These are phyloP conservation scores for Engraulis encrasicolus DNA, from an alignment of 2,113 vertebrate genomes.

Conservation along the genomic window DNA sequence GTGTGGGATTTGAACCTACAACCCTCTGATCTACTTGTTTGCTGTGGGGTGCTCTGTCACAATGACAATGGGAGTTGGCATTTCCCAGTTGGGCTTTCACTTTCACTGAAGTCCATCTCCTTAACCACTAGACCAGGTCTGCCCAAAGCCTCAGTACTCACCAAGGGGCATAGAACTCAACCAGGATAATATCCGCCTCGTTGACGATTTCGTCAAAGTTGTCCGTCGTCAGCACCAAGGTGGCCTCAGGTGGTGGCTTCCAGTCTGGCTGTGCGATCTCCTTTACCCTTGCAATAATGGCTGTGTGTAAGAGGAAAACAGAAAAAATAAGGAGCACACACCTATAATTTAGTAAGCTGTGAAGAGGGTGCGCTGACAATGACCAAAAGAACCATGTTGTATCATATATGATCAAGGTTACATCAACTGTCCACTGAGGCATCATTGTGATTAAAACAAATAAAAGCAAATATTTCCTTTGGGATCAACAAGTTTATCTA, in stretches of 20 bases:
- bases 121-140: too few species aligned
- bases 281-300: conserved; percentile 86
- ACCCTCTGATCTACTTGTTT: too few species aligned
- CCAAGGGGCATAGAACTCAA: conserved; percentile 99
- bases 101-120: too few species aligned
- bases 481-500: too few species aligned
- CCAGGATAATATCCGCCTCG: conserved; percentile 91
- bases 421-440: neutral
- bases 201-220: conserved; percentile 90
- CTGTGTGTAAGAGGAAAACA: conserved; percentile 65
- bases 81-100: too few species aligned
- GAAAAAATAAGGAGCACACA: neutral
- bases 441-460: neutral
- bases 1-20: too few species aligned
- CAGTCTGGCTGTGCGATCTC: conserved; percentile 90
- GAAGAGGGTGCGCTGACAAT: neutral
- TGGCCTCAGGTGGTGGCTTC: conserved; percentile 92
- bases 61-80: too few species aligned
- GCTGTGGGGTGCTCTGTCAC: too few species aligned
- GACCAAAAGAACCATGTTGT: neutral
- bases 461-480: too few species aligned
- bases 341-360: neutral
- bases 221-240: conserved; percentile 88
- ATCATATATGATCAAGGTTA: neutral
- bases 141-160: conserved; percentile 65